Evolutionary conservation across 2,113 vertebrate species (phyloP), one percentile per base, ranked within the genome.

Genomic region (Ptychochromis oligacanthus): DNA sequence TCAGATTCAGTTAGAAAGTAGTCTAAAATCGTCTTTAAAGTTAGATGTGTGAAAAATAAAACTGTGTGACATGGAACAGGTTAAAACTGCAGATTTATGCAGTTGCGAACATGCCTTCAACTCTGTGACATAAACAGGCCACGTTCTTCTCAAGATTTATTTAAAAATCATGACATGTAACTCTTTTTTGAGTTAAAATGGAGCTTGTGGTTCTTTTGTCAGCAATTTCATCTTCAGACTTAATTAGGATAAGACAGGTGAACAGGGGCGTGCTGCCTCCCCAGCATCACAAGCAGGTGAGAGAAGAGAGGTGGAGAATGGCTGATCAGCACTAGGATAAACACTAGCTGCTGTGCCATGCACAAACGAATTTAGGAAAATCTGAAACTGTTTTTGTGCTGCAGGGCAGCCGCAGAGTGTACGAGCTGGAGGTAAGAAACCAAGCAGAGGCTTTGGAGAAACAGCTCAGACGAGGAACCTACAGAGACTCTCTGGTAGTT

Each of bases 341-440:
- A 59, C 10, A 15, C 31, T 14, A 61, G 17, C 52, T 15, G 10
- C 18, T 31, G 18, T 6, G 34, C 26, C 8, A 2, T 57, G 34
- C 5, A 7, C 43, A n/a, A 49, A 24, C 20, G 67, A 15, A 31
- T 67, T 75, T 22, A 11, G 61, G 15, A 58, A 38, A 31, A 34
- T 18, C 1, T 52, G 40, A 31, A 3, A 22, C 7, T 18, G 22
- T 60, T 46, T 49, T 9, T 91, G 15, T 85, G 72, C 75, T 43
- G 49, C 83, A 99, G 98, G 97, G 97, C 9, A 99, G 97, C 87
- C 96, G 97, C 83, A 96, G 96, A 88, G 97, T 96, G 46, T 99
- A 99, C 0, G 98, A 99, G 92, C 79, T 98, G 82, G 97, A 99
- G 88, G 97, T 99, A 81, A 97, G 96, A 65, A 97, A 95, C 89